Evolutionary conservation across 2,888 invertebrate species (phyloP), one percentile per base, ranked within the genome.

Genomic region (Baronia brevicornis): DNA sequence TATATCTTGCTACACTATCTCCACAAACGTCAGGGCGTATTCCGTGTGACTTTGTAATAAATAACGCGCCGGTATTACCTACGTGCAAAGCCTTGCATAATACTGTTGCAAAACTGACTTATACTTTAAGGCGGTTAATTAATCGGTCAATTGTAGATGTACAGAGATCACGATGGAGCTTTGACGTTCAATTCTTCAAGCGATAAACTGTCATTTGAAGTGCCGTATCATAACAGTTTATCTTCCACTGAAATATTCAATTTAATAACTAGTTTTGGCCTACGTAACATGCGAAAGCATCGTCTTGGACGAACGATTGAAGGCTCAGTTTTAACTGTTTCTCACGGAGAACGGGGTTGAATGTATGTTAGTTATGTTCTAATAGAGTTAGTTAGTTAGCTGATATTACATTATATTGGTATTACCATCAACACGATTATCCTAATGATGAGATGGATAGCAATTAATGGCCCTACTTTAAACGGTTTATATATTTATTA

Each of bases 391-490:
- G 59, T 68, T 60, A 65, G 67, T 64, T 55, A 43, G 54, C 51
- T 63, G 55, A 65, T 64, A 65, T 64, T 61, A 60, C 54, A 54
- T 40, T 45, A 49, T 64, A 65, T 70, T 64, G 58, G 54, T 66
- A 56, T 63, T 66, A 64, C 64, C 61, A 54, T 48, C 54, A 39
- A 45, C 53, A 55, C 73, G 64, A 71, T 75, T 71, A 72, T 60
- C 41, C 40, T 54, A 53, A 55, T 51, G 54, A 55, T 54, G 45
- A 39, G 43, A 46, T 48, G n/a, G n/a, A n/a, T n/a, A n/a, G n/a
- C n/a, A n/a, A n/a, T n/a, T n/a, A n/a, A n/a, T n/a, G n/a, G n/a
- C n/a, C n/a, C n/a, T n/a, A n/a, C n/a, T n/a, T n/a, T n/a, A n/a
- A n/a, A n/a, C n/a, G n/a, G n/a, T n/a, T n/a, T n/a, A n/a, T n/a